Conservation (phyloP, 2,113 vertebrate genomes). For the Pheucticus melanocephalus region DNA sequence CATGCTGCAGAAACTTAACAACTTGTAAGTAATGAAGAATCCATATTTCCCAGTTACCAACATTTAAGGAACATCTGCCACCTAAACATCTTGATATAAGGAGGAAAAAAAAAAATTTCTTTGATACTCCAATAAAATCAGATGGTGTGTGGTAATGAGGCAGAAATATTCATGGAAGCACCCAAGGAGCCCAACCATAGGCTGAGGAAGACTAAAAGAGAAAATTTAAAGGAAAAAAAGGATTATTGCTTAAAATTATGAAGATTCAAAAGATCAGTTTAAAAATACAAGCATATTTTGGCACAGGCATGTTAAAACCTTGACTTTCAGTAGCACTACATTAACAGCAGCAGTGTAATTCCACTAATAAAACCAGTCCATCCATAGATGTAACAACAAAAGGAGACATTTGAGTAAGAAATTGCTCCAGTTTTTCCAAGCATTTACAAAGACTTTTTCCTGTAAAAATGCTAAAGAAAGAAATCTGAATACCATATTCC, state of each 20-base stretch:
- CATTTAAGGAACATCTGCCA: background rate
- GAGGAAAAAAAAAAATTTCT: background rate
- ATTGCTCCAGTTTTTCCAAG: background rate
- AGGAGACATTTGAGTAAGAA: background rate
- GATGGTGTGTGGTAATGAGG: background rate
- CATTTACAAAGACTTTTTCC: background rate
- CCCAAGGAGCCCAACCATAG: background rate
- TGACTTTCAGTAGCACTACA: background rate
- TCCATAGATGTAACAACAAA: background rate
- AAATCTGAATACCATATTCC: background rate
- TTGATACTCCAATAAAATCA: background rate
- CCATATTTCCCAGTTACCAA: background rate
- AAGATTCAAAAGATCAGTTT: background rate
- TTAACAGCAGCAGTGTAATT: background rate
- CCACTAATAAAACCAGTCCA: background rate
- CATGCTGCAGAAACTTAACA: background rate
- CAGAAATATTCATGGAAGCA: background rate
- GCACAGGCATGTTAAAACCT: background rate
- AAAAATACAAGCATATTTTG: background rate
- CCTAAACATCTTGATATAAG: background rate
- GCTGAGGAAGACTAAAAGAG: background rate
- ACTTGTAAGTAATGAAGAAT: background rate
- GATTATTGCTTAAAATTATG: background rate
- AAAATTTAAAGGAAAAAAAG: background rate
- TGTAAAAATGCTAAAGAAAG: background rate